Evolutionary conservation across 2,888 invertebrate genomes (phyloP).

Genomic region (Amphipyra tragopoginis): DNA sequence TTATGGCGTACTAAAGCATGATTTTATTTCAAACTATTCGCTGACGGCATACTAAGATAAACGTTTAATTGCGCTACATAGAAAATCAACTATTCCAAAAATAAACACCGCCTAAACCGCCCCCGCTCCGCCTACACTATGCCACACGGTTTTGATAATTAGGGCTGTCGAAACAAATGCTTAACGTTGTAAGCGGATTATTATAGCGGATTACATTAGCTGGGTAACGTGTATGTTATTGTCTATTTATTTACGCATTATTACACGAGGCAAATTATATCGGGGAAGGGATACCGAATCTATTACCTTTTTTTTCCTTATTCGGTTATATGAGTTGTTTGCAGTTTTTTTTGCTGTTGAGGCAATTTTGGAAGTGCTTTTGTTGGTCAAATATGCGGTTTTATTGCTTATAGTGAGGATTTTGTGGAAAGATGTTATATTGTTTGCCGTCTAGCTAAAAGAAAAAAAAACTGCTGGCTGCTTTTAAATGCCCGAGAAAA

Average conservation of each 20-base stretch:
- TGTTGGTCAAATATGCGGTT: not conserved
- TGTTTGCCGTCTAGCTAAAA: not conserved
- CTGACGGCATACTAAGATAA: conserved; percentile 1
- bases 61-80: conserved; percentile 19
- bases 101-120: not conserved
- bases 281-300: conserved; percentile 16
- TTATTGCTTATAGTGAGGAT: not conserved
- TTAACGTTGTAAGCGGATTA: conserved; percentile 43
- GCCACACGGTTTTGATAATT: conserved; percentile 34
- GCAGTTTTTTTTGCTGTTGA: conserved; percentile 14
- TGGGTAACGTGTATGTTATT: conserved; percentile 32
- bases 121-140: conserved; percentile 26
- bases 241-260: conserved; percentile 42
- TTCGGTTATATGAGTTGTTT: conserved; percentile 17
- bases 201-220: conserved; percentile 45
- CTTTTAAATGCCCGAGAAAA: no score
- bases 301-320: conserved; percentile 42
- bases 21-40: no score
- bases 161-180: conserved; percentile 35
- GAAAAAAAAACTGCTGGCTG: no score
- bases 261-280: conserved; percentile 36
- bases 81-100: not conserved
- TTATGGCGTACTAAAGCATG: no score
- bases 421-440: no score
- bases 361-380: conserved; percentile 19